Percentiles rank a stretch among this genome's conserved stretches.
These are phyloP conservation scores for Hippocampus barbouri DNA, from an alignment of 2,113 vertebrate genomes.

Conservation along the genomic window DNA sequence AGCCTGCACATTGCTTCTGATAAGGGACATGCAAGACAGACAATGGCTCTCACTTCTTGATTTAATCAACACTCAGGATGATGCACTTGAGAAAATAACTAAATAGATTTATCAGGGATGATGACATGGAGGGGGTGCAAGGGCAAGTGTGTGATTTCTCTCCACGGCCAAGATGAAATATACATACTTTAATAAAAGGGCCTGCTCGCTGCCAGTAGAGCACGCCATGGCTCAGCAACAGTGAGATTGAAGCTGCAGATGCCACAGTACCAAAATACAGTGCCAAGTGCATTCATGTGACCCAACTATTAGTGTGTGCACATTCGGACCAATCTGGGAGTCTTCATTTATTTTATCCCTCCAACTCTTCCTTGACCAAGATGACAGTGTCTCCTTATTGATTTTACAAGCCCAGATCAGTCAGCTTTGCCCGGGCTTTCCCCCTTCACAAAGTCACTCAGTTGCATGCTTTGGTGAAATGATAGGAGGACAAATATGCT, in stretches of 20 bases:
- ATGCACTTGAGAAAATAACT: slow-evolving; percentile 89
- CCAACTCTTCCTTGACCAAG: slow-evolving; percentile 98
- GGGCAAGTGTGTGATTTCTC: slow-evolving; percentile 75
- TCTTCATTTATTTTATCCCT: slow-evolving; percentile 98
- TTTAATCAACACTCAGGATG: slow-evolving; percentile 86
- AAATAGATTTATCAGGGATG: slow-evolving; percentile 86
- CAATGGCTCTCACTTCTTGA: slow-evolving; percentile 86
- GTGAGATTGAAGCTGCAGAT: slow-evolving; percentile 87
- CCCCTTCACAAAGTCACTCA: slow-evolving; percentile 44
- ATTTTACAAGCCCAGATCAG: slow-evolving; percentile 99
- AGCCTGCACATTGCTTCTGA: slow-evolving; percentile 72
- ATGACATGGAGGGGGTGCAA: slow-evolving; percentile 67
- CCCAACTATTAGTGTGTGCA: slow-evolving; percentile 43
- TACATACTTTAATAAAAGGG: slow-evolving; percentile 80
- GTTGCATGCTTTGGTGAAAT: slow-evolving; percentile 40
- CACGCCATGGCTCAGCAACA: slow-evolving; percentile 71
- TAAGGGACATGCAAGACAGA: slow-evolving; percentile 80
- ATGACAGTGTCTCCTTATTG: slow-evolving; percentile 99
- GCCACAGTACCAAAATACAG: slow-evolving; percentile 86
- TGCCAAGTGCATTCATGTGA: slow-evolving; percentile 91
- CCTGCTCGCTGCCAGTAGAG: slow-evolving; percentile 67
- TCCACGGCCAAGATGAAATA: slow-evolving; percentile 79
- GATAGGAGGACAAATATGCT: slow-evolving; percentile 36
- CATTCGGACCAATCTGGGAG: slow-evolving; percentile 75
- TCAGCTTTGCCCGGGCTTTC: slow-evolving; percentile 92